Conservation (phyloP, 2,797 vertebrate species). For the Catharus ustulatus region DNA sequence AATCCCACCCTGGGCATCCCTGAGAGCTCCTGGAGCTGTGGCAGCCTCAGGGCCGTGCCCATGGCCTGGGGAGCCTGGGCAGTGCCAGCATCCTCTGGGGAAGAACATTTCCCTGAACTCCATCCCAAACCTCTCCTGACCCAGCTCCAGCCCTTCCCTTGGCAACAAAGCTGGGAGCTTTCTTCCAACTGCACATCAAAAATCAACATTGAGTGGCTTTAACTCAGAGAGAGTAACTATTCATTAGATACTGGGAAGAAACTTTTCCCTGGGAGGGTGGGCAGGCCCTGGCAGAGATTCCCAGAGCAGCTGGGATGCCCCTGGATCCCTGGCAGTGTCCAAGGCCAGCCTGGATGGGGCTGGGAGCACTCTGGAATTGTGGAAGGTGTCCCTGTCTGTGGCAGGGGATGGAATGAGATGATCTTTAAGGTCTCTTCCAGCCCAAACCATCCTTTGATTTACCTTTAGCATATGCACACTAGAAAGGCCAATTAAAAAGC, state of each 20-base stretch:
- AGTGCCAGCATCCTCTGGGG: not conserved
- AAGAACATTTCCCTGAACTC: not conserved
- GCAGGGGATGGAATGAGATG: not conserved
- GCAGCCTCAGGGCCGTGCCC: not conserved
- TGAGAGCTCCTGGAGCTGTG: not conserved
- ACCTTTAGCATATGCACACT: not conserved
- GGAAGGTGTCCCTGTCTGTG: not conserved
- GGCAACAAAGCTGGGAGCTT: not conserved
- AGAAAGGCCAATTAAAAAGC: not conserved
- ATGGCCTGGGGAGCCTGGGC: not conserved
- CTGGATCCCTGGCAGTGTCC: not conserved
- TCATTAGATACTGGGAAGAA: not conserved
- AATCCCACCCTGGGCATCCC: not conserved
- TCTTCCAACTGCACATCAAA: not conserved
- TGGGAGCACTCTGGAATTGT: rapidly evolving
- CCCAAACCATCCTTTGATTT: not conserved
- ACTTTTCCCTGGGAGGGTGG: not conserved
- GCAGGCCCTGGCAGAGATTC: not conserved
- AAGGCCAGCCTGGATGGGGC: not conserved
- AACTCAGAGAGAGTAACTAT: not conserved
- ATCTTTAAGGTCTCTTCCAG: not conserved
- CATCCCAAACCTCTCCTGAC: not conserved
- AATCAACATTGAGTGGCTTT: not conserved
- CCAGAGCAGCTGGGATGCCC: not conserved
- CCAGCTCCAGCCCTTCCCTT: not conserved